Evolutionary conservation across 2,113 vertebrate genomes (phyloP).

Genomic region (Clinocottus analis): DNA sequence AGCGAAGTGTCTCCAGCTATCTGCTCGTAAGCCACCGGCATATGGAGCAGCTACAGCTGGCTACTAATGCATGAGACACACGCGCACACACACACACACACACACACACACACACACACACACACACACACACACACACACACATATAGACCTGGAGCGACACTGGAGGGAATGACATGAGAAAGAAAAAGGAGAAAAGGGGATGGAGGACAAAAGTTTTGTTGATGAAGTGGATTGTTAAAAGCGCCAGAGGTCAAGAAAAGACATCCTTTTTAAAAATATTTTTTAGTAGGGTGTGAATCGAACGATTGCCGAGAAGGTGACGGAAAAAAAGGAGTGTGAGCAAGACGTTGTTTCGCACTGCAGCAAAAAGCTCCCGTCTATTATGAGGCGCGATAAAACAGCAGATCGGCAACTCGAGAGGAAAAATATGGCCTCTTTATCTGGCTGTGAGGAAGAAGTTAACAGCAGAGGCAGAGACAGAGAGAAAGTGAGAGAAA

Average conservation of each 20-base stretch:
- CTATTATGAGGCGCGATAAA: slow-evolving; percentile 72
- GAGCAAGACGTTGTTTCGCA: slow-evolving; percentile 60
- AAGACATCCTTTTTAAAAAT: not conserved
- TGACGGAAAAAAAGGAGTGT: not conserved
- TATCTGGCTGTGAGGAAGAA: slow-evolving; percentile 64
- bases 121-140: not conserved
- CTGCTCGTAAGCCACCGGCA: slow-evolving; percentile 77
- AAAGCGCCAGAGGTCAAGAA: not conserved
- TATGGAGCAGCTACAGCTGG: slow-evolving; percentile 88
- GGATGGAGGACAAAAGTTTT: slow-evolving; percentile 7
- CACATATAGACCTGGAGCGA: not conserved
- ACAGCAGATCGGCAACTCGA: slow-evolving; percentile 41
- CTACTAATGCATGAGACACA: slow-evolving; percentile 83
- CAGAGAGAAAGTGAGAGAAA: slow-evolving; percentile 57
- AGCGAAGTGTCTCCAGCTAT: slow-evolving; percentile 83
- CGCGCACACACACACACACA: slow-evolving; percentile 51
- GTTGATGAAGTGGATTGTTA: not conserved
- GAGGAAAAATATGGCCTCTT: slow-evolving; percentile 64
- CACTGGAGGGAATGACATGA: slow-evolving; percentile 9
- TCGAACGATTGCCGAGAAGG: not conserved
- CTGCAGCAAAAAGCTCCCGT: slow-evolving; percentile 62
- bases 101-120: slow-evolving; percentile 20
- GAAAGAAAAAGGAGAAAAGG: slow-evolving; percentile 3
- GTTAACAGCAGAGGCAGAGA: slow-evolving; percentile 50
- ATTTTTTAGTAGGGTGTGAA: not conserved